phyloP scores from a whole-genome alignment of 2,113 vertebrate genomes.

The Proterorhinus semilunaris region DNA sequence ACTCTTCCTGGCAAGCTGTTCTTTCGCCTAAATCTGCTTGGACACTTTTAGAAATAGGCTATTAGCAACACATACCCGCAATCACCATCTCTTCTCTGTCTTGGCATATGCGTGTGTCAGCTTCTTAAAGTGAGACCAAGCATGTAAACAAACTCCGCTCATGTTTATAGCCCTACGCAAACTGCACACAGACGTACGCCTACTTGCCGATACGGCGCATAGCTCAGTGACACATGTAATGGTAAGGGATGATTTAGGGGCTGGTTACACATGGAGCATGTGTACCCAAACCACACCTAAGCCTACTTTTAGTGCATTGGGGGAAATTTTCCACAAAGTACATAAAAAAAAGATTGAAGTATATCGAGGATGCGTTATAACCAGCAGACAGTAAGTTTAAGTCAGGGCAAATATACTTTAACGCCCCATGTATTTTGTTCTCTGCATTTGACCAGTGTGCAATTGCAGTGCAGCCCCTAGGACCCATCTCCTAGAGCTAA shows the following conservation, averaged over 20 bases:
- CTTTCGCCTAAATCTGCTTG: conserved; percentile 39
- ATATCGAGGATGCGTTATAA: too few species aligned
- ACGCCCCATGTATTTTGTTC: too few species aligned
- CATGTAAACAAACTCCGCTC: conserved; percentile 48
- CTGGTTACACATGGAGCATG: background rate
- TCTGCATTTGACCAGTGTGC: too few species aligned
- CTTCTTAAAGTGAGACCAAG: conserved; percentile 44
- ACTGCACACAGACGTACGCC: conserved; percentile 10
- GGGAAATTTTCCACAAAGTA: too few species aligned
- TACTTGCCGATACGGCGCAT: conserved; percentile 22
- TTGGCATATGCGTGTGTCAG: conserved; percentile 33
- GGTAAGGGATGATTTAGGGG: conserved; percentile 19
- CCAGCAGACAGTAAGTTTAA: too few species aligned
- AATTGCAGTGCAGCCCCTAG: too few species aligned
- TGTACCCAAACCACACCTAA: conserved; percentile 6
- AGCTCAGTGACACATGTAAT: conserved; percentile 24
- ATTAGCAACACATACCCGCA: conserved; percentile 14
- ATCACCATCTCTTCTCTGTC: conserved; percentile 8
- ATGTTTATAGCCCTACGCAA: conserved; percentile 40
- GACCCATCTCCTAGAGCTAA: too few species aligned
- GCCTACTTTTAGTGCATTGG: conserved; percentile 6
- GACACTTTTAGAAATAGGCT: conserved; percentile 41
- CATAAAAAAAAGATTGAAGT: too few species aligned
- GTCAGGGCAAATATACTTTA: too few species aligned
- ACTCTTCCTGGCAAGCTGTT: conserved; percentile 54